Evolutionary conservation across 2,113 vertebrate species (phyloP), one percentile per base, ranked within the genome.

Genomic region (Suricata suricatta): DNA sequence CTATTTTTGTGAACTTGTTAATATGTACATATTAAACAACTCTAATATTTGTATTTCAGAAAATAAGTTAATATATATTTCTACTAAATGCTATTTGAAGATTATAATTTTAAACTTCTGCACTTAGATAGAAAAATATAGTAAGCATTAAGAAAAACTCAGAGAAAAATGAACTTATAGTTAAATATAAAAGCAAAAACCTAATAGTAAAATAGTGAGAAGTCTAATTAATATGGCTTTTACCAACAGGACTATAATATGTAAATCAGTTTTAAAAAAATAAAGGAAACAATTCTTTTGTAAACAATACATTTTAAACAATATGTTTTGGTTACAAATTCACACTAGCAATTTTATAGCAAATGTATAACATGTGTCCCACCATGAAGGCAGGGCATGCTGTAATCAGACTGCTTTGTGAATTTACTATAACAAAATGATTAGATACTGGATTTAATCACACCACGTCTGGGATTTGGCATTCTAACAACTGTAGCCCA

Each of bases 361-460:
- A 68, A 98, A 98, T 98, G 44, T 57, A 44, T 88, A 98, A 89
- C 95, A 93, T 0, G 4, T 97, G 93, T 97, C 72, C 50, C 93
- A 88, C 92, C 57, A 86, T 71, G 83, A 96, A 96, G 89, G 95
- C 50, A 87, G 25, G 29, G 38, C 50, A 96, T 21, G 7, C 17
- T 95, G 38, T 54, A 92, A 95, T 96, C 83, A 93, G 66, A 93
- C 95, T 77, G 86, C n/a, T 96, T 97, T 95, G 71, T 57, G 91
- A 98, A 85, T 90, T 90, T 81, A 64, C 68, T 98, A 7, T 85
- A 97, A 96, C 71, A 83, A 97, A 63, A 97, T 35, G 71, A 38
- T 29, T 97, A 87, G 96, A 96, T 54, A 60, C 47, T 96, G 54
- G 66, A 96, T 97, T 98, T 94, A 96, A 93, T 97, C 2, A 16